phyloP scores from a whole-genome alignment of 2,888 invertebrate species.

The Allygus modestus region DNA sequence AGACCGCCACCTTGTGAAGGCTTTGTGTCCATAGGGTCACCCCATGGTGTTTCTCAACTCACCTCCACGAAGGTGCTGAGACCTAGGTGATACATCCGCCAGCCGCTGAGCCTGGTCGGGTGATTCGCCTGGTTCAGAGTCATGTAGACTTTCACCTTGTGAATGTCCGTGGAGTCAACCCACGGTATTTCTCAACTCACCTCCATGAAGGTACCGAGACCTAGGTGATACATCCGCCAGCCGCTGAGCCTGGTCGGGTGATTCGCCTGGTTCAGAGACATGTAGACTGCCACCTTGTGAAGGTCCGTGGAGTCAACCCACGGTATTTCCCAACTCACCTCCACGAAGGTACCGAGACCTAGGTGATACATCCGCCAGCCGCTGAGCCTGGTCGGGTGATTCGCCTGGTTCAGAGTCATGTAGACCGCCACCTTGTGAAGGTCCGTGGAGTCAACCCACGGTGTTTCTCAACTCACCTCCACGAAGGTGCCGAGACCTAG shows the following conservation, averaged over 20 bases:
- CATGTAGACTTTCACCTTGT: constrained; percentile 61
- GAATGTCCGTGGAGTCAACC: constrained; percentile 28
- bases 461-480: too few species aligned
- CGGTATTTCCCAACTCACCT: not conserved
- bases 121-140: constrained; percentile 53
- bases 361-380: constrained; percentile 66
- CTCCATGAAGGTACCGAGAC: not conserved
- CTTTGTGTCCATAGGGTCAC: too few species aligned
- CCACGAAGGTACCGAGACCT: not conserved
- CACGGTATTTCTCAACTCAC: constrained; percentile 23
- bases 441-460: constrained; percentile 39
- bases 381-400: constrained; percentile 60
- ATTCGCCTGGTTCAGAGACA: constrained; percentile 57
- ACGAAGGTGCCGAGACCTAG: too few species aligned
- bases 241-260: constrained; percentile 63
- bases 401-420: constrained; percentile 58
- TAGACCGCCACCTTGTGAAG: constrained; percentile 59
- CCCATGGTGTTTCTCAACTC: too few species aligned
- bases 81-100: constrained; percentile 64
- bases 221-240: constrained; percentile 65
- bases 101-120: constrained; percentile 64
- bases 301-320: constrained; percentile 40
- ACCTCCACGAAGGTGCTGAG: not conserved
- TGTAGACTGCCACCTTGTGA: constrained; percentile 59
- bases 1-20: too few species aligned